Conservation (phyloP, 2,797 vertebrate species). For the Anniella stebbinsi region DNA sequence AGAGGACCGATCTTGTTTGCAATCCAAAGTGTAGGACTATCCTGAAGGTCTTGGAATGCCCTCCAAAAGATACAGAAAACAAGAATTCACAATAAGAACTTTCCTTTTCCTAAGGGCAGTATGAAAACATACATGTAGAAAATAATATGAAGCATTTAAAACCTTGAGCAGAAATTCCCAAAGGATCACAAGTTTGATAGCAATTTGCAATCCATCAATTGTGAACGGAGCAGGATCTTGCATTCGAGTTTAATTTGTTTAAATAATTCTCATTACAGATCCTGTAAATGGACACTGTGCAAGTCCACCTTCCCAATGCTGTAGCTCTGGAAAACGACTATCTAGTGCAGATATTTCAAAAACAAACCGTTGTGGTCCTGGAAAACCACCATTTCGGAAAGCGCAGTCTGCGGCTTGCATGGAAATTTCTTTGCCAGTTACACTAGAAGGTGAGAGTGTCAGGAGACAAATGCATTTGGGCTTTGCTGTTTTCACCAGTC, state of each 20-base stretch:
- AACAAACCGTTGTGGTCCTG: slow-evolving; percentile 92
- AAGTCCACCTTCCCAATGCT: slow-evolving; percentile 94
- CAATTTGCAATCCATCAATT: background rate
- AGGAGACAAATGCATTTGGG: slow-evolving; percentile 25
- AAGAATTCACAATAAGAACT: background rate
- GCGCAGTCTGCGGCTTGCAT: slow-evolving; percentile 99
- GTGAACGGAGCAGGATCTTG: background rate
- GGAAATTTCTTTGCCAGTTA: slow-evolving; percentile 97
- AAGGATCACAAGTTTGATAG: background rate
- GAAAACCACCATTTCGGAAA: slow-evolving; percentile 97
- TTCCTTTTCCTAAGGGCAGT: background rate
- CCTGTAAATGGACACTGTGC: slow-evolving; percentile 98
- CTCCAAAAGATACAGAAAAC: background rate
- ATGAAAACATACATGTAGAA: background rate
- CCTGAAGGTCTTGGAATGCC: background rate
- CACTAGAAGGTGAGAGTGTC: slow-evolving; percentile 95
- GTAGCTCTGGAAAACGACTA: slow-evolving; percentile 90
- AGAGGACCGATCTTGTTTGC: too few relatives aligned
- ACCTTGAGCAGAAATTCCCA: background rate
- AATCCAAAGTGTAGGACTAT: background rate
- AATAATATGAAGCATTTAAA: background rate
- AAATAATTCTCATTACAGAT: slow-evolving; percentile 86
- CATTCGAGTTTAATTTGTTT: background rate
- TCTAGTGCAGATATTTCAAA: slow-evolving; percentile 91
- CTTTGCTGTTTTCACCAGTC: slow-evolving; percentile 30